Evolutionary conservation across 2,113 vertebrate genomes (phyloP).

Genomic region (Sapayoa aenigma): DNA sequence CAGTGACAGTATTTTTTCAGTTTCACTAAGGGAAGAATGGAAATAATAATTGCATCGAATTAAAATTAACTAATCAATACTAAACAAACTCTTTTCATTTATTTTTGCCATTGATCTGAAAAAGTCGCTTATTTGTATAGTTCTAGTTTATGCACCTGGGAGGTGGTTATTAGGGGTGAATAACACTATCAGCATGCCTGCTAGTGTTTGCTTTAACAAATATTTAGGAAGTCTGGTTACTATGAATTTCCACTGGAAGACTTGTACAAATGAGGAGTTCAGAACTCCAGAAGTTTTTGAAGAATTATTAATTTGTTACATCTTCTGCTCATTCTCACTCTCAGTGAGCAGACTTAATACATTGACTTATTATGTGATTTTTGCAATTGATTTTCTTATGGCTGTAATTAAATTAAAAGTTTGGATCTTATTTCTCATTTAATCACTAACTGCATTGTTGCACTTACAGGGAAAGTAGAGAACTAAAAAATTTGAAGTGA

Average conservation of each 20-base stretch:
- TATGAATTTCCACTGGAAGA: not conserved
- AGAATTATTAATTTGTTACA: not conserved
- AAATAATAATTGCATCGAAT: not conserved
- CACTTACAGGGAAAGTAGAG: not conserved
- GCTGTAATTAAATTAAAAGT: not conserved
- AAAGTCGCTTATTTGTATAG: not conserved
- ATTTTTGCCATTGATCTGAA: not conserved
- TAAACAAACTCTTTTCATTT: fast-evolving
- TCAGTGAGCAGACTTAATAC: not conserved
- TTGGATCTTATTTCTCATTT: not conserved
- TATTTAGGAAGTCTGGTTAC: not conserved
- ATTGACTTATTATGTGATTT: not conserved
- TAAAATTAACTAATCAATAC: not conserved
- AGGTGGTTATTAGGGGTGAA: not conserved
- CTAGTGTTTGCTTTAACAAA: not conserved
- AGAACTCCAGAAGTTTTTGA: not conserved
- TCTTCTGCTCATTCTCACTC: not conserved
- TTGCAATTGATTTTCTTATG: not conserved
- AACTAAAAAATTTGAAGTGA: not conserved
- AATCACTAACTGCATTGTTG: not conserved
- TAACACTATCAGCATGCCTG: not conserved
- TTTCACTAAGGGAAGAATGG: not conserved
- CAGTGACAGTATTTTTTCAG: not conserved
- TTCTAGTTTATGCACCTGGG: not conserved
- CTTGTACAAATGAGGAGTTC: not conserved